phyloP scores from a whole-genome alignment of 1,140 invertebrate genomes.

The Brachionus plicatilis region DNA sequence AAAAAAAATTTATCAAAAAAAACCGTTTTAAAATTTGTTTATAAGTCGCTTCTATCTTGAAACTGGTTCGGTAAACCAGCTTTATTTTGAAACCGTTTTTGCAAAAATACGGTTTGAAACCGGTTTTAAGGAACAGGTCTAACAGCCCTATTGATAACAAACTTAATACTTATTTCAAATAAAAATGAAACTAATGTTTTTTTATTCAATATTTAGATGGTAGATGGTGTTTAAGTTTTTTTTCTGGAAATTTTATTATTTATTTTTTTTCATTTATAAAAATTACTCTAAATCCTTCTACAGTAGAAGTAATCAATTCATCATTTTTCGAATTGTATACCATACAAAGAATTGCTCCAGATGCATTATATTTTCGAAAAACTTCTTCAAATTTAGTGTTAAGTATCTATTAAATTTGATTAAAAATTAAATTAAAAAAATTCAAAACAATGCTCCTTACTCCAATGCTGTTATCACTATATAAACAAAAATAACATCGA shows the following conservation, averaged over 20 bases:
- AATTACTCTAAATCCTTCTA: constrained; percentile 52
- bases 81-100: too few species aligned
- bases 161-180: too few species aligned
- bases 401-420: constrained; percentile 46
- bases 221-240: too few species aligned
- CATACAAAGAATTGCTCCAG: constrained; percentile 52
- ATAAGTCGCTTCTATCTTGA: too few species aligned
- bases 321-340: constrained; percentile 53
- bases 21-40: too few species aligned
- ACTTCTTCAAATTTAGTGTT: constrained; percentile 53
- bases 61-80: too few species aligned
- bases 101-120: too few species aligned
- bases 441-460: not conserved
- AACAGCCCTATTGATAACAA: too few species aligned
- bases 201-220: too few species aligned
- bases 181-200: too few species aligned
- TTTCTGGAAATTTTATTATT: not conserved
- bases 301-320: constrained; percentile 54
- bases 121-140: too few species aligned
- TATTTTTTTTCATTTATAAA: not conserved
- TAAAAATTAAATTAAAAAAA: not conserved
- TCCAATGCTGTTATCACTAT: not conserved
- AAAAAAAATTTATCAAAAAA: too few species aligned
- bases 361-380: constrained; percentile 48
- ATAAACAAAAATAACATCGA: constrained; percentile 9